Percentiles rank a stretch among this genome's conserved stretches.
Conservation (phyloP, 2,113 vertebrate genomes). For the Elgaria multicarinata region DNA sequence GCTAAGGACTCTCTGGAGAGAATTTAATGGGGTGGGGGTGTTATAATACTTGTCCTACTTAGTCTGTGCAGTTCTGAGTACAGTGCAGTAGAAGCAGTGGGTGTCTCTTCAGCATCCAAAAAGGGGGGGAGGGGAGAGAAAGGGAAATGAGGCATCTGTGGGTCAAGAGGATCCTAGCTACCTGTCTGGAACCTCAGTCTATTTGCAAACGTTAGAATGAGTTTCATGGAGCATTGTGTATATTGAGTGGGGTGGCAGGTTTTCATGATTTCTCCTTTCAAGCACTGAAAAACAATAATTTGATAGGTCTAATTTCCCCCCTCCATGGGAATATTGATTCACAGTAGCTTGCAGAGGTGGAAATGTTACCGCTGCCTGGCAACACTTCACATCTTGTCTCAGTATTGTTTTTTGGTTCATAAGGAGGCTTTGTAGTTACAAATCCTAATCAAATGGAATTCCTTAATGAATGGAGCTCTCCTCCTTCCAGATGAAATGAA, state of each 20-base stretch:
- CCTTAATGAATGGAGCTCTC: not conserved
- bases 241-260: not conserved
- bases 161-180: not conserved
- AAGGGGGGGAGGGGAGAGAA: too few relatives aligned
- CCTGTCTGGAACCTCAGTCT: not conserved
- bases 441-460: not conserved
- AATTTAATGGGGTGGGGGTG: too few relatives aligned
- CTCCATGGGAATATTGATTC: slow-evolving; percentile 12
- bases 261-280: not conserved
- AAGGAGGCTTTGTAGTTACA: not conserved
- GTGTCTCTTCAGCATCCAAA: too few relatives aligned
- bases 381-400: not conserved
- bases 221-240: not conserved
- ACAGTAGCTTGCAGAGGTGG: not conserved
- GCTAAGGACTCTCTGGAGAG: too few relatives aligned
- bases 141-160: too few relatives aligned
- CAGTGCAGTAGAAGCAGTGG: too few relatives aligned
- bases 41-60: too few relatives aligned
- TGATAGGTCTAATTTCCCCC: not conserved
- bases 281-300: not conserved
- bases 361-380: slow-evolving; percentile 1
- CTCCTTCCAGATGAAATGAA: not conserved
- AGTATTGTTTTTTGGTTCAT: not conserved
- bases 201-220: not conserved
- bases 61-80: too few relatives aligned